Evolutionary conservation across 2,113 vertebrate genomes (phyloP).

Genomic region (Equus przewalskii): DNA sequence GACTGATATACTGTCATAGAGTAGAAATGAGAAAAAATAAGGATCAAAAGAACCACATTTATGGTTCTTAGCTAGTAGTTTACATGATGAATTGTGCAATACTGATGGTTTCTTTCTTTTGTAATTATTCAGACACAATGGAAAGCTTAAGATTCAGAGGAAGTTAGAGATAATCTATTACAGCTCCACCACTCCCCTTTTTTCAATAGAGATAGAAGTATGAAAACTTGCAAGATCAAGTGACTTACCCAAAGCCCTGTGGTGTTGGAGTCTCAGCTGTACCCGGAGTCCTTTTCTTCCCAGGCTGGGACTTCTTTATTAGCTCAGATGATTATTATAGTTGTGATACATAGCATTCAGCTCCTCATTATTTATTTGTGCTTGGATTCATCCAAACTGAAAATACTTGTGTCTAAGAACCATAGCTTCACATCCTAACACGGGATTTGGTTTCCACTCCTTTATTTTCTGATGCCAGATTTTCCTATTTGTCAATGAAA

Average conservation of each 20-base stretch:
- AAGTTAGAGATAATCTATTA: neutral
- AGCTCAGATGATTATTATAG: neutral
- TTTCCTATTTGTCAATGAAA: neutral
- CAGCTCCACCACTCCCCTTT: fast-evolving
- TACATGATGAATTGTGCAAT: conserved; percentile 12
- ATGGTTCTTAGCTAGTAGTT: neutral
- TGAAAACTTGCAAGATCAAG: neutral
- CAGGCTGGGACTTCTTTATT: neutral
- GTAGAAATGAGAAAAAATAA: conserved; percentile 37
- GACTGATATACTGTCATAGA: neutral
- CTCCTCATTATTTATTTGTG: neutral
- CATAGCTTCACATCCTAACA: neutral
- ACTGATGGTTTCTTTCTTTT: neutral
- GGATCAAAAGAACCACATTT: neutral
- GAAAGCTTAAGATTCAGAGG: neutral
- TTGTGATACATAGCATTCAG: neutral
- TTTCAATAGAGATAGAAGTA: neutral
- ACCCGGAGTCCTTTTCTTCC: neutral
- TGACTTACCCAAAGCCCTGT: neutral
- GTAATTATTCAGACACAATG: neutral
- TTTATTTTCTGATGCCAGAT: neutral
- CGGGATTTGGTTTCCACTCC: neutral
- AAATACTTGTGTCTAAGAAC: neutral
- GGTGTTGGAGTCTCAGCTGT: neutral
- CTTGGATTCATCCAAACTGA: neutral